phyloP scores from a whole-genome alignment of 1,140 invertebrate genomes.

The Pteromalus puparum region DNA sequence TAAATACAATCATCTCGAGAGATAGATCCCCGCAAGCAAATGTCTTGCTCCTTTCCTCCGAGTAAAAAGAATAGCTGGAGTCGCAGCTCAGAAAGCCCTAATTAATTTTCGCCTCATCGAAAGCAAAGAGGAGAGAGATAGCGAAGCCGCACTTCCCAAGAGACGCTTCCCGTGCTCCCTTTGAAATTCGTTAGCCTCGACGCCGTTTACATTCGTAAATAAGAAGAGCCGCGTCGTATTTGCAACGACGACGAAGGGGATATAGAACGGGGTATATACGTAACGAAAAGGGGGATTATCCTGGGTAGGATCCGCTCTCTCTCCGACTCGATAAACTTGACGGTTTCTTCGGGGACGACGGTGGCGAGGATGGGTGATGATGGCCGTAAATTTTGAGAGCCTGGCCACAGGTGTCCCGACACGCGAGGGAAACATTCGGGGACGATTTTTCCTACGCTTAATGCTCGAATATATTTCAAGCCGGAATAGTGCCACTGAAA shows the following conservation, averaged over 20 bases:
- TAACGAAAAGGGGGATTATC: neutral
- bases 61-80: neutral
- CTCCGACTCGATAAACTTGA: neutral
- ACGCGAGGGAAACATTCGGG: neutral
- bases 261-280: neutral
- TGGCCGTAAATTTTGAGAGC: neutral
- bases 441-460: neutral
- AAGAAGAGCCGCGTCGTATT: neutral
- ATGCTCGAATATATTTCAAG: neutral
- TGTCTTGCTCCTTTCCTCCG: too few relatives aligned
- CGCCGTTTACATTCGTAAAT: conserved; percentile 14
- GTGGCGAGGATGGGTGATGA: neutral
- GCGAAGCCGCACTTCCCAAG: neutral
- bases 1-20: too few relatives aligned
- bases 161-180: neutral
- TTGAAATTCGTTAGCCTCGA: conserved; percentile 24
- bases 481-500: too few relatives aligned
- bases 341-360: neutral
- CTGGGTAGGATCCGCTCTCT: neutral
- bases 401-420: neutral
- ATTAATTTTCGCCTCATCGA: conserved; percentile 38
- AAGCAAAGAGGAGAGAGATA: neutral
- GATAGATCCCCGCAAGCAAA: too few relatives aligned
- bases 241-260: neutral
- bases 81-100: neutral